Evolutionary conservation across 2,113 vertebrate species (phyloP).

Genomic region (Seriola aureovittata): DNA sequence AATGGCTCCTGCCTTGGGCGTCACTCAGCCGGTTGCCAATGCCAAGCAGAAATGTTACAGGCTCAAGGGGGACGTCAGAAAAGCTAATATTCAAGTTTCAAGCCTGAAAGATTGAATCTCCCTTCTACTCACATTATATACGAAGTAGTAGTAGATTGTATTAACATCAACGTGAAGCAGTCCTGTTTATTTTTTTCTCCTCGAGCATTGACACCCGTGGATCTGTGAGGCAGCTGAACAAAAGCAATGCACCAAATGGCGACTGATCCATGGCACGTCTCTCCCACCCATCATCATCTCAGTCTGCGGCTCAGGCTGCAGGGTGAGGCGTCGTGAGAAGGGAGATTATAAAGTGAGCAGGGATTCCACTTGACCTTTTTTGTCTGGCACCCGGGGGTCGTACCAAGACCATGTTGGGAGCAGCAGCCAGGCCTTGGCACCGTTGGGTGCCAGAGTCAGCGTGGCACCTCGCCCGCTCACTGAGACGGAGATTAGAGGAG

Average conservation of each 20-base stretch:
- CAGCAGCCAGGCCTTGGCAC: slow-evolving; percentile 57
- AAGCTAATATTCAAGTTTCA: neutral
- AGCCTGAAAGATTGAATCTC: neutral
- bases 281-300: slow-evolving; percentile 3
- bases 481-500: slow-evolving; percentile 49
- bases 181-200: too few relatives aligned
- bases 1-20: slow-evolving; percentile 13
- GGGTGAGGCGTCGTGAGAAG: slow-evolving; percentile 26
- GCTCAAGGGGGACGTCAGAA: neutral
- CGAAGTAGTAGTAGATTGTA: too few relatives aligned
- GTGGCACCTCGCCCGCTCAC: slow-evolving; percentile 46
- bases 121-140: too few relatives aligned
- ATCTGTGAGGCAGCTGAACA: neutral
- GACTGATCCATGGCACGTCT: neutral
- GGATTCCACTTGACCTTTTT: slow-evolving; percentile 69
- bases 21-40: neutral
- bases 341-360: slow-evolving; percentile 55
- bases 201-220: too few relatives aligned
- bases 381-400: neutral
- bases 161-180: too few relatives aligned
- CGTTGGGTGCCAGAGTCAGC: slow-evolving; percentile 47
- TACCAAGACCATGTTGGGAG: slow-evolving; percentile 43
- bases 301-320: slow-evolving; percentile 1
- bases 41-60: slow-evolving; percentile 2
- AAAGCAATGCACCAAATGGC: slow-evolving; percentile 30